Conservation (phyloP, 2,888 invertebrate species). For the Athetis lepigone region DNA sequence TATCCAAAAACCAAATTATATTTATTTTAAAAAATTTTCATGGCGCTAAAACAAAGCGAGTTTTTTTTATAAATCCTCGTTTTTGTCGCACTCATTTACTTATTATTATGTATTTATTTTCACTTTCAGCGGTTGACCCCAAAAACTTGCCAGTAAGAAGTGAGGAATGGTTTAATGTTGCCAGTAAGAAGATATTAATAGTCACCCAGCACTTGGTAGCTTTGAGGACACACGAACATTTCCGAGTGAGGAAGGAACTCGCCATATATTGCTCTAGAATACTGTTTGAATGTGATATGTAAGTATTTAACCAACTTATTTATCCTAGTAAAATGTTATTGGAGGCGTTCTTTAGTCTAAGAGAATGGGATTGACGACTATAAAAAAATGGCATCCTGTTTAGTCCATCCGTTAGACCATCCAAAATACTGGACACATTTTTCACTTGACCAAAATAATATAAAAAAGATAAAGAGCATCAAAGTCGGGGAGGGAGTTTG, state of each 20-base stretch:
- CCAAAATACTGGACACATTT: too few relatives aligned
- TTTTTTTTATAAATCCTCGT: background rate
- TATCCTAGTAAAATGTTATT: too few relatives aligned
- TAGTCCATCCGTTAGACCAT: too few relatives aligned
- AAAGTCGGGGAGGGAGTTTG: too few relatives aligned
- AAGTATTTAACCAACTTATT: conserved; percentile 70
- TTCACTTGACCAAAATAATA: too few relatives aligned
- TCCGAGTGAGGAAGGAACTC: conserved; percentile 91
- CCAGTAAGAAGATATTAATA: conserved; percentile 89
- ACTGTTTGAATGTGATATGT: conserved; percentile 91
- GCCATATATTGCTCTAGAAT: conserved; percentile 90
- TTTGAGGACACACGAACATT: conserved; percentile 91
- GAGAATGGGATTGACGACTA: too few relatives aligned
- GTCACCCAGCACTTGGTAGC: conserved; percentile 87
- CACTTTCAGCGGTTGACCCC: conserved; percentile 66
- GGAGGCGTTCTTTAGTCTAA: too few relatives aligned
- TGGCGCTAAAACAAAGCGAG: background rate
- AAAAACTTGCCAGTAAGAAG: conserved; percentile 79
- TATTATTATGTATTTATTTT: background rate
- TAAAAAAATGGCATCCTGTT: too few relatives aligned
- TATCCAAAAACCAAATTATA: conserved; percentile 4
- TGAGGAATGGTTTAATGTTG: conserved; percentile 90
- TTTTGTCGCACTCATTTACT: background rate
- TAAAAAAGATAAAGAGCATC: too few relatives aligned
- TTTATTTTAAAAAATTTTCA: conserved; percentile 43